Percentiles rank a stretch among this genome's conserved stretches.
These are phyloP conservation scores for Scomber colias DNA, from an alignment of 2,113 vertebrate species.

Conservation along the genomic window DNA sequence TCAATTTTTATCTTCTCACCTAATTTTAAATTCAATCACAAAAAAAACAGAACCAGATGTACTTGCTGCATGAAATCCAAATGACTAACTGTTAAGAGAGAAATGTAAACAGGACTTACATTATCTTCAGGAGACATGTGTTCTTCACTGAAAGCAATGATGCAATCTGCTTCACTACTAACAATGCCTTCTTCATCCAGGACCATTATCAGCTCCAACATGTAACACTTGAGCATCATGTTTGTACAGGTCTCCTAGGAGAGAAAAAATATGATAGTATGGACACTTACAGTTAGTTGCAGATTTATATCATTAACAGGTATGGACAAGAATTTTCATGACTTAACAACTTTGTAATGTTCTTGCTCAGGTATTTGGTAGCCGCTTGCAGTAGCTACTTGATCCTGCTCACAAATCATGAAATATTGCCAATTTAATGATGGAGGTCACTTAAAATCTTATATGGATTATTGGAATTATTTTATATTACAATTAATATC, in stretches of 20 bases:
- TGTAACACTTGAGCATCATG: constrained; percentile 73
- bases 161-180: accelerated
- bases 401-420: neutral
- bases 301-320: neutral
- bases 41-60: too few relatives aligned
- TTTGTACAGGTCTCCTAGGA: constrained; percentile 59
- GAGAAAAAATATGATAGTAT: constrained; percentile 23
- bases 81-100: too few relatives aligned
- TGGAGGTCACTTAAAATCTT: too few relatives aligned
- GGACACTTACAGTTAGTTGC: neutral
- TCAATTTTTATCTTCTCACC: too few relatives aligned
- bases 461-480: too few relatives aligned
- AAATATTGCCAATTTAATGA: too few relatives aligned
- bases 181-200: constrained; percentile 39
- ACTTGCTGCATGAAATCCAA: too few relatives aligned
- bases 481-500: too few relatives aligned
- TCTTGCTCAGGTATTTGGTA: neutral
- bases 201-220: constrained; percentile 77
- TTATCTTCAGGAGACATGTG: neutral
- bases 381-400: neutral
- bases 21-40: too few relatives aligned
- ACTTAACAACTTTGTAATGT: neutral
- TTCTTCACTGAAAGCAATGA: accelerated
- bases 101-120: constrained; percentile 41
- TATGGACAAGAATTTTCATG: neutral